Base-by-base conservation (phyloP, 2,888 invertebrate species). In the Schizotus pectinicornis region DNA sequence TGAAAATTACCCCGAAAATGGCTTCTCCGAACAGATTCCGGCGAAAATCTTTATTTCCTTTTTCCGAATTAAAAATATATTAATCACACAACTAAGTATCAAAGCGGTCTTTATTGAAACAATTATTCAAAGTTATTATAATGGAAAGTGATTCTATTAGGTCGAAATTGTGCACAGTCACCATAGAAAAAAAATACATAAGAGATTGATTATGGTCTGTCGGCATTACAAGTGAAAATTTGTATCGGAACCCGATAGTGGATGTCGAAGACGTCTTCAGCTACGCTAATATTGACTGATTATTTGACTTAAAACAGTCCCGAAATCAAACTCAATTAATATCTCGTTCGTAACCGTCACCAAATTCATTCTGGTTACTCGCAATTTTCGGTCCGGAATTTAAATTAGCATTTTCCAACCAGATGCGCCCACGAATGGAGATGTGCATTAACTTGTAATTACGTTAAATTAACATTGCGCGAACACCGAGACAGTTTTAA, bases 131-230 rank as follows among this genome's bases (percentile, higher is more conserved):
- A 75, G 70, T 72, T 76, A 75, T 73, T 73, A 74, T 77, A 79
- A 79, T 78, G 75, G 75, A 78, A 78, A 77, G 78, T 79, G 79
- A 79, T 77, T 78, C 77, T 76, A 78, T 79, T 77, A 77, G 74
- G 69, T 62, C 67, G 64, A 67, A 68, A 70, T 77, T 75, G 66
- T 71, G 78, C 75, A 61, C 55, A 75, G 77, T 79, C 78, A 78
- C 43, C 47, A 8, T 32, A 22, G 37, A 14, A 14, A 53, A 61
- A 72, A 76, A 77, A 75, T 47, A 61, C 31, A 55, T 56, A 59
- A 64, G 68, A 74, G 73, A 73, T 74, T 74, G 74, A 76, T 75
- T 72, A 72, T 76, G 69, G 67, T 67, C 67, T 68, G 71, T 65
- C 73, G 74, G 70, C 74, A 73, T 75, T 75, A 76, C 75, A 73